These are phyloP conservation scores for Lasioglossum figueresi DNA, from an alignment of 2,888 invertebrate genomes.

Conservation along the genomic window DNA sequence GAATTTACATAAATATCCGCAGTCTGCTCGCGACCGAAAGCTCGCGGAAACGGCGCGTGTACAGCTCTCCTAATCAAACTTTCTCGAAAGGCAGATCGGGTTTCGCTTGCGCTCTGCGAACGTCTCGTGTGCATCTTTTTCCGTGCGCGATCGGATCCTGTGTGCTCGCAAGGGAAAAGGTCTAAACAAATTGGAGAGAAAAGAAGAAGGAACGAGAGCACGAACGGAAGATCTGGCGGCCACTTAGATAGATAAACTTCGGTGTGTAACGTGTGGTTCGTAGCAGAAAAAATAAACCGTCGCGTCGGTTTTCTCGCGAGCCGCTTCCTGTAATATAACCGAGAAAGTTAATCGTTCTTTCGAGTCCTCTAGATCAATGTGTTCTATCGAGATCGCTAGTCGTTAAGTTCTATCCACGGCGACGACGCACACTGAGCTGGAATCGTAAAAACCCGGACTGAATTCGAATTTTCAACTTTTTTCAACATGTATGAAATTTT, in stretches of 20 bases:
- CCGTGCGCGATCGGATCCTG: conserved; percentile 24
- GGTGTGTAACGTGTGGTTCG: conserved; percentile 44
- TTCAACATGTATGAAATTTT: too few species aligned
- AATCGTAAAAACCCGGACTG: not conserved
- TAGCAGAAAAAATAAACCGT: conserved; percentile 24
- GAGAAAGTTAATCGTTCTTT: conserved; percentile 49
- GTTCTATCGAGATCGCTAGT: conserved; percentile 65
- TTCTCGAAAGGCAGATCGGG: conserved; percentile 14
- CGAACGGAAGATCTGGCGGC: conserved; percentile 32
- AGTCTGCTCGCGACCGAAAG: conserved; percentile 8
- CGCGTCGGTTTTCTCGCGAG: conserved; percentile 42
- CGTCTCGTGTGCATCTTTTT: conserved; percentile 36
- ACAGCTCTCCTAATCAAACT: conserved; percentile 35
- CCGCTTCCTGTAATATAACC: conserved; percentile 47
- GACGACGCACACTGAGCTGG: not conserved
- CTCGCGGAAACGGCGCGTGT: conserved; percentile 28
- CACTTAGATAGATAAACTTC: conserved; percentile 50
- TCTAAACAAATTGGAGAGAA: not conserved
- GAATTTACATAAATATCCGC: conserved; percentile 13
- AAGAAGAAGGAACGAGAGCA: not conserved
- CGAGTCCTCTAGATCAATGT: conserved; percentile 64
- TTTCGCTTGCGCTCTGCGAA: conserved; percentile 52
- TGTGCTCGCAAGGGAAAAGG: conserved; percentile 11
- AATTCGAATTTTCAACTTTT: too few species aligned
- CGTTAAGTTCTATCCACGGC: conserved; percentile 62